Base-by-base conservation (phyloP, 2,888 invertebrate species). In the Drosophila prolongata region DNA sequence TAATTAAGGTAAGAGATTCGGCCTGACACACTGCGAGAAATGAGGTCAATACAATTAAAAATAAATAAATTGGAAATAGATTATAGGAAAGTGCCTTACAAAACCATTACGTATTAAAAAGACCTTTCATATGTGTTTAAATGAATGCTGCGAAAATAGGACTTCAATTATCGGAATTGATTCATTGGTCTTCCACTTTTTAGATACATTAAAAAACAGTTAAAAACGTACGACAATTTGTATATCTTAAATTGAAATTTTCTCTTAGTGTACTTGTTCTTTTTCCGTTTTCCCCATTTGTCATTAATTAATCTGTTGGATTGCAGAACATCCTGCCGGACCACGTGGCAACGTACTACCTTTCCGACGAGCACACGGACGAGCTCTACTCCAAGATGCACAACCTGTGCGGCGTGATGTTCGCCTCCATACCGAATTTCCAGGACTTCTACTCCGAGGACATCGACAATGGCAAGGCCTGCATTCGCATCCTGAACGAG, bases 401-500 rank as follows among this genome's bases (percentile, higher is more conserved):
- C 72, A 90, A 88, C 54, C 95, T 96, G 78, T 95, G 97, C 61
- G 98, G 98, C 44, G 98, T 99, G 1, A 96, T 99, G 95, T 99
- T 99, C 93, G 99, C 98, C 9, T 98, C 98, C 59, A 98, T 99
- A 82, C 97, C 99, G 3, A 99, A 99, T 93, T 99, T 99, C 92
- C 96, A 98, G 75, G 98, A 99, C 92, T 99, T 99, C 93, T 99
- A 99, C 93, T 98, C 98, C 1, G 99, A 99, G 92, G 97, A 97
- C 90, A 96, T 97, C 47, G 98, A 99, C 93, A 98, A 98, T 91
- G 99, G 99, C 16, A 97, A 99, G 90, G 99, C 99, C 91, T 99
- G 99, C 93, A 98, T 99, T 90, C 94, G 99, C 62, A 95, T 99
- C 79, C 94, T 99, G 66, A 99, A 99, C 93, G 99, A 99, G 93